These are phyloP conservation scores for Cirrhinus mrigala DNA, from an alignment of 2,797 vertebrate species.

Conservation along the genomic window DNA sequence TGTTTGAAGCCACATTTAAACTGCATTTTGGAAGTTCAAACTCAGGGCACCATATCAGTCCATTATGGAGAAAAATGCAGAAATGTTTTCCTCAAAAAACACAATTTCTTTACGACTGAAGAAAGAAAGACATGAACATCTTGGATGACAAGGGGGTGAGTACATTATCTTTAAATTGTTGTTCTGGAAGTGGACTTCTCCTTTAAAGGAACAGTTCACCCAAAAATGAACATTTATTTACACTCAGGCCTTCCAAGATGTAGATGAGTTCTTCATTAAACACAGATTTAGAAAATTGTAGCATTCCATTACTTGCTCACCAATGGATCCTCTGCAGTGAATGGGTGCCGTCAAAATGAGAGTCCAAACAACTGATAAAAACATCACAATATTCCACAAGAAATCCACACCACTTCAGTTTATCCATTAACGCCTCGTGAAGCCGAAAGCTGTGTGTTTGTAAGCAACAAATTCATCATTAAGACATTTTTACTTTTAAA, in stretches of 20 bases:
- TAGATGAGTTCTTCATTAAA: background rate
- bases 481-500: too few species aligned
- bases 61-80: too few species aligned
- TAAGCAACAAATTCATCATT: too few species aligned
- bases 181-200: too few species aligned
- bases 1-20: too few species aligned
- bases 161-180: too few species aligned
- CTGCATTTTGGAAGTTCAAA: too few species aligned
- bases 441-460: background rate
- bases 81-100: too few species aligned
- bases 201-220: background rate
- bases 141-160: too few species aligned
- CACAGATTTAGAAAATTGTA: background rate
- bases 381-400: background rate
- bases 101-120: too few species aligned
- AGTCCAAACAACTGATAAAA: background rate
- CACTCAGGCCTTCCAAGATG: background rate
- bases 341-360: background rate
- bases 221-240: background rate
- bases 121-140: too few species aligned
- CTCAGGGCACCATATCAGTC: too few species aligned
- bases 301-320: background rate
- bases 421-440: background rate
- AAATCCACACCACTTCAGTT: background rate
- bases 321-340: background rate